phyloP scores from a whole-genome alignment of 2,797 vertebrate species.

The Hozukius guyotensis region DNA sequence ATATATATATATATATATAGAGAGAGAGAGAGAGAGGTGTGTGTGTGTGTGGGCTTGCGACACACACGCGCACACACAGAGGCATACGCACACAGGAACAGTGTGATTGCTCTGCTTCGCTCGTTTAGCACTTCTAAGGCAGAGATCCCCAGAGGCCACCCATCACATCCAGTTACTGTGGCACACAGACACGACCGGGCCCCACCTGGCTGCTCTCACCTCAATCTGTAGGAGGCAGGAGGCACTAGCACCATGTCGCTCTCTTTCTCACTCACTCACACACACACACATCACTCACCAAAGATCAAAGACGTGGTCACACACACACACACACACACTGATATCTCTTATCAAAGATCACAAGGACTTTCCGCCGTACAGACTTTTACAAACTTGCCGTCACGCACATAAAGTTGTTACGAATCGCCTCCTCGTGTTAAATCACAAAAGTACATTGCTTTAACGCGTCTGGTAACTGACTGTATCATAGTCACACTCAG shows the following conservation, averaged over 20 bases:
- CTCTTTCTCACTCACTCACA: constrained; percentile 20
- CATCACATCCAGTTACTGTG: constrained; percentile 81
- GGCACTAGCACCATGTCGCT: constrained; percentile 42
- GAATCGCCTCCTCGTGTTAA: constrained; percentile 22
- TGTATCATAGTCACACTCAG: constrained; percentile 1
- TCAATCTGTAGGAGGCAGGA: constrained; percentile 74
- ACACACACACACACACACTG: constrained; percentile 15
- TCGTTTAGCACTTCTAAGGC: constrained; percentile 82
- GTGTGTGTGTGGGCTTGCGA: constrained; percentile 19
- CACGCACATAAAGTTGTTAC: constrained; percentile 21
- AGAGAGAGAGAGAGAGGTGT: too few relatives aligned
- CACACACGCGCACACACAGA: background rate
- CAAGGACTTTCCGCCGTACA: constrained; percentile 30
- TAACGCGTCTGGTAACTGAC: background rate
- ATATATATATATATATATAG: constrained; percentile 1
- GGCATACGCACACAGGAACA: constrained; percentile 41
- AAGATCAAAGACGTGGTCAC: constrained; percentile 61
- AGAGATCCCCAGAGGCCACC: constrained; percentile 75
- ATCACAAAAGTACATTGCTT: constrained; percentile 6
- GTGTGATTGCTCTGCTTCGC: constrained; percentile 77
- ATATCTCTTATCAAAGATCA: constrained; percentile 46
- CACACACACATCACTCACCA: constrained; percentile 38
- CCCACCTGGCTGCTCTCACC: constrained; percentile 76
- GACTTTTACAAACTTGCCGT: constrained; percentile 39
- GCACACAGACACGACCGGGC: constrained; percentile 67